phyloP scores from a whole-genome alignment of 1,140 invertebrate species.

The Marisa cornuarietis region DNA sequence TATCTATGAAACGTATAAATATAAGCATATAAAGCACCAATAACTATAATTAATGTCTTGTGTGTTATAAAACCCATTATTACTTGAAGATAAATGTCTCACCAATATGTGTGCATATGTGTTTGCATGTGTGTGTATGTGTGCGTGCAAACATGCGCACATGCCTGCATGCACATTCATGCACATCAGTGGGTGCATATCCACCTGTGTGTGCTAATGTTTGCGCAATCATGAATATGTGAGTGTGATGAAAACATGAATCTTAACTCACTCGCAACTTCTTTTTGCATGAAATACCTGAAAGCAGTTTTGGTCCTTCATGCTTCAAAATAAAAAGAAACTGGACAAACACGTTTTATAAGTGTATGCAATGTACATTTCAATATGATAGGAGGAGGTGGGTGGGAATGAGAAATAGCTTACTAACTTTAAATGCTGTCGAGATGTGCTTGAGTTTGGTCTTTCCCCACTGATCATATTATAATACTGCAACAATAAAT shows the following conservation, averaged over 20 bases:
- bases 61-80: too few relatives aligned
- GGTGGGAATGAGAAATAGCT: not conserved
- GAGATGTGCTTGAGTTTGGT: conserved; percentile 39
- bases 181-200: not conserved
- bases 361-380: not conserved
- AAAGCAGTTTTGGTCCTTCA: not conserved
- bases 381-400: not conserved
- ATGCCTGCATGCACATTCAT: not conserved
- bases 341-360: not conserved
- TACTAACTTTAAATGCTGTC: conserved; percentile 60
- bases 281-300: not conserved
- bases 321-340: not conserved
- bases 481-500: conserved; percentile 72
- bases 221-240: not conserved
- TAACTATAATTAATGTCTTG: too few relatives aligned
- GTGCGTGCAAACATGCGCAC: not conserved
- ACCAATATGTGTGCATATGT: conserved; percentile 2
- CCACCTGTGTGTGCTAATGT: not conserved
- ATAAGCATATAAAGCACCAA: too few relatives aligned
- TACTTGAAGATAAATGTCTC: too few relatives aligned
- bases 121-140: conserved; percentile 5
- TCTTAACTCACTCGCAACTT: not conserved
- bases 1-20: too few relatives aligned
- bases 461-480: conserved; percentile 74
- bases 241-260: not conserved